A percentile compares a stretch with the other conserved stretches of the same genome.
These are phyloP conservation scores for Nematostella vectensis DNA, from an alignment of 92 coral and sea anemone genomes.

Conservation along the genomic window DNA sequence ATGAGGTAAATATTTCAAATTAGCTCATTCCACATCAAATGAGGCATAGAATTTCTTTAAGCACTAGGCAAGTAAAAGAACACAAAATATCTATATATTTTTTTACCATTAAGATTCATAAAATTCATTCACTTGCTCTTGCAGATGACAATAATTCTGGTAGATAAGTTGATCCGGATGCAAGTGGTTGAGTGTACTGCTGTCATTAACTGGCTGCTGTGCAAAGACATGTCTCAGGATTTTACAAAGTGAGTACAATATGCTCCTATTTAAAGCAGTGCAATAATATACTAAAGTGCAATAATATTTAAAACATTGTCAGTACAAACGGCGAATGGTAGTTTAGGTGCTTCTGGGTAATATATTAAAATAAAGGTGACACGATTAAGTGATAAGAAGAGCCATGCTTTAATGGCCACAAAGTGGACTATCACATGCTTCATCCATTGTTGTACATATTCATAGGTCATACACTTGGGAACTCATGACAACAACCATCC, in stretches of 20 bases:
- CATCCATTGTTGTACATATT: neutral
- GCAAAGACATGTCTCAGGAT: conserved; percentile 84
- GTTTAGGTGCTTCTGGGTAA: no score
- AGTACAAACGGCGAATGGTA: neutral
- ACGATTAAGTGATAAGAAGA: no score
- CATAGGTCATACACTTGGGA: conserved; percentile 70
- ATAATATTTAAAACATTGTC: neutral
- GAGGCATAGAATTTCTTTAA: no score
- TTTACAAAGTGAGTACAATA: conserved; percentile 54
- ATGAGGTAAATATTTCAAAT: no score
- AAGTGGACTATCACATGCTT: no score
- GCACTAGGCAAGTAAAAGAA: no score
- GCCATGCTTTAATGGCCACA: no score
- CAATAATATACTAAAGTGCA: neutral
- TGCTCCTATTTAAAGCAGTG: neutral
- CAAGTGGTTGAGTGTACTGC: conserved; percentile 80
- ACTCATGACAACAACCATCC: conserved; percentile 66
- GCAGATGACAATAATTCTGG: conserved; percentile 68
- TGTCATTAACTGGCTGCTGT: conserved; percentile 91
- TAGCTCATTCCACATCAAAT: no score
- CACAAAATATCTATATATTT: no score
- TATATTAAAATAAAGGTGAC: no score
- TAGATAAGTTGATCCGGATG: conserved; percentile 73
- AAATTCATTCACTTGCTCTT: no score
- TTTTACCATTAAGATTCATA: no score